Conservation (phyloP, 2,888 invertebrate species). For the Entomobrya proxima region DNA sequence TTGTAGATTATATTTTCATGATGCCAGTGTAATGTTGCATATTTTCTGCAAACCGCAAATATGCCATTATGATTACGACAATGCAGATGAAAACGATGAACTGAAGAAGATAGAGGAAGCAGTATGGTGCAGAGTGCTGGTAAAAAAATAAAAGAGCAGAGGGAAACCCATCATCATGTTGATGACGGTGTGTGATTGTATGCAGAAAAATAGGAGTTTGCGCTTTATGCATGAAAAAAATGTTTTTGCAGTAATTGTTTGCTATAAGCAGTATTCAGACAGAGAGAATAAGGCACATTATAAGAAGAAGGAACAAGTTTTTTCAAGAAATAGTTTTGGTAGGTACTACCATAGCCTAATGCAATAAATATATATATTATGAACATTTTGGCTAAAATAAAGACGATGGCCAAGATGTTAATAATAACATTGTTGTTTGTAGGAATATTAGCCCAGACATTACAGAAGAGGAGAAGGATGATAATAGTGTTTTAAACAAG, state of each 20-base stretch:
- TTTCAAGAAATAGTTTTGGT: background rate
- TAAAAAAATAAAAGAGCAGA: background rate
- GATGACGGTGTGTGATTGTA: background rate
- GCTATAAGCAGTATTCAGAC: background rate
- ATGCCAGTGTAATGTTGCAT: background rate
- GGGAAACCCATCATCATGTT: constrained; percentile 24
- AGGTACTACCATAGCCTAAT: constrained; percentile 23
- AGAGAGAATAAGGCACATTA: background rate
- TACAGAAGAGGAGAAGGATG: background rate
- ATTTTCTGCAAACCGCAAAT: background rate
- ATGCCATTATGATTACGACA: background rate
- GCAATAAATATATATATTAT: background rate
- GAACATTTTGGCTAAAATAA: background rate
- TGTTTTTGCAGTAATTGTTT: background rate
- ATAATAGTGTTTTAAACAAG: constrained; percentile 23
- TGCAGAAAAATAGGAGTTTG: too few species aligned
- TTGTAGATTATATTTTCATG: background rate
- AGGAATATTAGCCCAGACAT: background rate
- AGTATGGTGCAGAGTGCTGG: too few species aligned
- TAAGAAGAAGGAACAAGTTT: constrained; percentile 32
- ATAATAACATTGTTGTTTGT: constrained; percentile 12
- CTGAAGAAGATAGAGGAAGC: background rate
- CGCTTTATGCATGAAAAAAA: background rate
- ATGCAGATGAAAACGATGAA: background rate
- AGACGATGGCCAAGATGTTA: background rate